Percentiles rank a stretch among this genome's conserved stretches.
phyloP scores from a whole-genome alignment of 2,797 vertebrate species.

The Margarornis squamiger region DNA sequence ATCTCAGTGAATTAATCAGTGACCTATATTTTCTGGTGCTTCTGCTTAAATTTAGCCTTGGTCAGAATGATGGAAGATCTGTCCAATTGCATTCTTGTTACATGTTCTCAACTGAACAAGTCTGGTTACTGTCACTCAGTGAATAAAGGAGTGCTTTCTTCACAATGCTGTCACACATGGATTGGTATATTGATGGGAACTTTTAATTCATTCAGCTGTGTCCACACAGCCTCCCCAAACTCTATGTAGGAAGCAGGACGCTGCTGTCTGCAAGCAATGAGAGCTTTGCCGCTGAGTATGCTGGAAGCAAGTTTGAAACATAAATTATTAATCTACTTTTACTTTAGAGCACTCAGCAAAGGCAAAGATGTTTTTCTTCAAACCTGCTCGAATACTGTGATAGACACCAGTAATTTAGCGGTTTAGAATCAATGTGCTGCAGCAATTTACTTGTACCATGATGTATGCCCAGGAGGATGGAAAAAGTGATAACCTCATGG shows the following conservation, averaged over 20 bases:
- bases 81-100: conserved; percentile 62
- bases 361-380: conserved; percentile 16
- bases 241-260: neutral
- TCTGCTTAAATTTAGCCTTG: conserved; percentile 54
- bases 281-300: neutral
- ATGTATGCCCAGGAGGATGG: conserved; percentile 63
- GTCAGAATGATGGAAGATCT: conserved; percentile 56
- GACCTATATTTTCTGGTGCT: conserved; percentile 64
- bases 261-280: neutral
- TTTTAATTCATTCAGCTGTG: conserved; percentile 12
- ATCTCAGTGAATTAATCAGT: conserved; percentile 65
- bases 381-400: neutral
- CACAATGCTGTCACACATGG: conserved; percentile 52
- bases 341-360: neutral
- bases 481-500: conserved; percentile 59
- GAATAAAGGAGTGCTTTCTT: conserved; percentile 61
- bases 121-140: conserved; percentile 22
- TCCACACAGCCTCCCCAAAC: neutral
- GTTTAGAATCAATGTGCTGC: conserved; percentile 62
- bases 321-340: conserved; percentile 53
- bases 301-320: conserved; percentile 2
- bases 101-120: conserved; percentile 53
- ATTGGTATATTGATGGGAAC: conserved; percentile 53
- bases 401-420: conserved; percentile 37
- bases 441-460: conserved; percentile 48